Conservation (phyloP, 2,888 invertebrate genomes). For the Choreutis nemorana region DNA sequence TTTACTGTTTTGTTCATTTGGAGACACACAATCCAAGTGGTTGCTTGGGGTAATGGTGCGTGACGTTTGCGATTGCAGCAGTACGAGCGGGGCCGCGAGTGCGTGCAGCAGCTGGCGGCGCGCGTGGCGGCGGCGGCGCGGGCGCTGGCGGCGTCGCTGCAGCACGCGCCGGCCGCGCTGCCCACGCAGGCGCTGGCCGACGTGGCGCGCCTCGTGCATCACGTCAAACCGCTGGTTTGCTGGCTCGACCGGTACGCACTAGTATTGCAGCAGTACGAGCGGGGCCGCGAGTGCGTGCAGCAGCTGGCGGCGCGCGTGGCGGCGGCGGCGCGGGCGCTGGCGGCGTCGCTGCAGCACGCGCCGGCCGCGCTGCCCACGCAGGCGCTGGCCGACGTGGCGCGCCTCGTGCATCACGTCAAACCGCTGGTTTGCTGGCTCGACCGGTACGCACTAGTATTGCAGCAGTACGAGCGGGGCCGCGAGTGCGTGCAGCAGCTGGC, state of each 20-base stretch:
- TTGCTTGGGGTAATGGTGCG: conserved; percentile 7
- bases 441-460: conserved; percentile 62
- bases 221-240: conserved; percentile 86
- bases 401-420: conserved; percentile 84
- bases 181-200: conserved; percentile 67
- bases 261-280: conserved; percentile 81
- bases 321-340: conserved; percentile 68
- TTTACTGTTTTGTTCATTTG: conserved; percentile 7
- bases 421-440: conserved; percentile 92
- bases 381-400: conserved; percentile 81
- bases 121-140: conserved; percentile 81
- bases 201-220: conserved; percentile 83
- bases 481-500: conserved; percentile 93
- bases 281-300: conserved; percentile 92
- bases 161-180: conserved; percentile 74
- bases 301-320: conserved; percentile 27
- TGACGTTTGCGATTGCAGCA: conserved; percentile 64
- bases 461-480: conserved; percentile 91
- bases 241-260: conserved; percentile 83
- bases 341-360: conserved; percentile 73
- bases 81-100: conserved; percentile 90
- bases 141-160: conserved; percentile 75
- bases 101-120: conserved; percentile 87
- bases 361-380: conserved; percentile 61
- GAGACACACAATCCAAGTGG: background rate